Evolutionary conservation across 2,888 invertebrate genomes (phyloP), one percentile per base, ranked within the genome.

Genomic region (Noctua fimbriata): DNA sequence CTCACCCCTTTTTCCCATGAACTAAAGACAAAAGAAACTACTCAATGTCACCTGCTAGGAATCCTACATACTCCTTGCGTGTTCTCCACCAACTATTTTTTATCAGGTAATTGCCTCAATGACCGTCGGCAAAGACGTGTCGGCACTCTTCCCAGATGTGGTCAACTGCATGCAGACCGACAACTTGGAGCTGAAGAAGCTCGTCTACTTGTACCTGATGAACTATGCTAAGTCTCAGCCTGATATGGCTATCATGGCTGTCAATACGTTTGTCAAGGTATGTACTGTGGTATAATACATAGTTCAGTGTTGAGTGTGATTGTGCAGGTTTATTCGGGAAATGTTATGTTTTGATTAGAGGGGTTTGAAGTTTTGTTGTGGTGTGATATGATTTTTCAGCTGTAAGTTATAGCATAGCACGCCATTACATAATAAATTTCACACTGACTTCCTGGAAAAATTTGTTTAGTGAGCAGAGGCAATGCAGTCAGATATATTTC

Each of bases 151-250:
- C 94, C 99, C 99, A 0, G 99, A 99, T 94, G 99, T 99, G 2
- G 99, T 99, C 49, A 99, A 99, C 96, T 99, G 99, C 94, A 99
- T 99, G 99, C 99, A 99, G 97, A 99, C 99, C 0, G 99, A 99
- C 94, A 99, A 99, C 96, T 97, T 99, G 93, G 99, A 99, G 95
- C 96, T 99, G 90, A 99, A 99, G 97, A 99, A 99, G 93, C 97
- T 99, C 73, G 99, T 99, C 2, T 99, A 99, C 95, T 97, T 99
- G 74, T 99, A 99, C 94, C 97, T 99, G 91, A 99, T 99, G 99
- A 99, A 99, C 95, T 99, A 99, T 95, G 99, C 99, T 76, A 99
- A 99, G 96, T 99, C 99, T 76, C 99, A 99, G 95, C 99, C 99
- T 0, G 99, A 99, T 94, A 99, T 99, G 99, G 99, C 99, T 77